Percentiles rank a stretch among this genome's conserved stretches.
Evolutionary conservation across 1,140 invertebrate species (phyloP).

Genomic region (Ceratosolen solmsi): DNA sequence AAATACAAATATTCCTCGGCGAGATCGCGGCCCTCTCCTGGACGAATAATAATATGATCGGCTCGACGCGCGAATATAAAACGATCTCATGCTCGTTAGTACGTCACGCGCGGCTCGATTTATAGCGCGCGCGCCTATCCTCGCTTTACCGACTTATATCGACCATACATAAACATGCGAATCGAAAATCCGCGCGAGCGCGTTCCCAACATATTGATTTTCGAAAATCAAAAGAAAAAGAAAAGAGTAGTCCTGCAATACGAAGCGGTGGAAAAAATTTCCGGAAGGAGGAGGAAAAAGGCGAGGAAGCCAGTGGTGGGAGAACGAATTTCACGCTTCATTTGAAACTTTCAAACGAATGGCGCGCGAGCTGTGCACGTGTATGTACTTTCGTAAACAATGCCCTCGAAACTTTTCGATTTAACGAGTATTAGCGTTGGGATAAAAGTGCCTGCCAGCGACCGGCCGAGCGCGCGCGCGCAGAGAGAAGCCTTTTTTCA

Average conservation of each 20-base stretch:
- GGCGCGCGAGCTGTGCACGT: neutral
- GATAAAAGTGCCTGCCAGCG: conserved; percentile 27
- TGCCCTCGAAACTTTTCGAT: conserved; percentile 45
- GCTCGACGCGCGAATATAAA: conserved; percentile 10
- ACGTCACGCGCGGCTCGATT: conserved; percentile 37
- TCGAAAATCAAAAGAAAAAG: neutral
- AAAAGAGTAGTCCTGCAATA: neutral
- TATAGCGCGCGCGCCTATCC: conserved; percentile 1
- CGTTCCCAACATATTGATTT: neutral
- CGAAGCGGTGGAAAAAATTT: neutral
- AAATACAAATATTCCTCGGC: neutral
- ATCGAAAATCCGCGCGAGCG: neutral
- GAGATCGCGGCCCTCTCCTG: neutral
- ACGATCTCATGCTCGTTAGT: conserved; percentile 36
- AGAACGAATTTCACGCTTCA: conserved; percentile 48
- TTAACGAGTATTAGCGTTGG: conserved; percentile 47
- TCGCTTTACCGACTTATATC: neutral
- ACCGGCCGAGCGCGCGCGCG: neutral
- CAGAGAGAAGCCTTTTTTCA: neutral
- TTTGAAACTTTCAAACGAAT: conserved; percentile 46
- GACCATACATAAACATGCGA: neutral
- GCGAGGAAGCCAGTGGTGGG: neutral
- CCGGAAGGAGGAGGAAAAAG: neutral
- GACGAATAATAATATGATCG: conserved; percentile 31
- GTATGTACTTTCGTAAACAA: conserved; percentile 39